Conservation (phyloP, 2,888 invertebrate genomes). For the Galeruca laticollis region DNA sequence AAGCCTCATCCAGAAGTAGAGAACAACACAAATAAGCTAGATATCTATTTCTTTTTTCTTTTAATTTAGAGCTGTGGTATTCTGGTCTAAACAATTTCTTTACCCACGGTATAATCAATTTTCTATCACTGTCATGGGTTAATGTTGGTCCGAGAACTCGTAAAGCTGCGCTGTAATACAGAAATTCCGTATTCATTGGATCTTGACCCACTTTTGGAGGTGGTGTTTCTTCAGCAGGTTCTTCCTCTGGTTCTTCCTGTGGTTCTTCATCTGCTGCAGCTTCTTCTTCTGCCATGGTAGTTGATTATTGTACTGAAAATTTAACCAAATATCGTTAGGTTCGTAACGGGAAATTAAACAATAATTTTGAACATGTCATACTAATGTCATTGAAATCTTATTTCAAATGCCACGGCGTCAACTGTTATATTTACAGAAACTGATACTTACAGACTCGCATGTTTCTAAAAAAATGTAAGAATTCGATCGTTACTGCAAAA, state of each 20-base stretch:
- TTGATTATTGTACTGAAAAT: neutral
- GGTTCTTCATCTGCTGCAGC: neutral
- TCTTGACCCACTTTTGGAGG: slow-evolving; percentile 51
- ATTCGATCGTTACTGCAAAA: too few relatives aligned
- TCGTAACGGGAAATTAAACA: neutral
- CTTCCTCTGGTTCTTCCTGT: neutral
- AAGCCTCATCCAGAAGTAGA: slow-evolving; percentile 65
- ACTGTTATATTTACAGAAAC: too few relatives aligned
- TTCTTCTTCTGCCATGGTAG: slow-evolving; percentile 10
- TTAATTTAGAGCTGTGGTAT: slow-evolving; percentile 66
- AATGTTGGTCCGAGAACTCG: slow-evolving; percentile 65
- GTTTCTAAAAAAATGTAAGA: too few relatives aligned
- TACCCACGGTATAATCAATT: slow-evolving; percentile 65
- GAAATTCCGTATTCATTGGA: slow-evolving; percentile 67
- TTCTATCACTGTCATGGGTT: slow-evolving; percentile 61
- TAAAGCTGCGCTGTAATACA: slow-evolving; percentile 67
- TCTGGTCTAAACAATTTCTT: slow-evolving; percentile 67
- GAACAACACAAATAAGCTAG: slow-evolving; percentile 64
- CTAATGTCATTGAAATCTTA: neutral
- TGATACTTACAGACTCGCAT: too few relatives aligned
- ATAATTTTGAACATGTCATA: neutral
- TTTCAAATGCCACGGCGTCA: neutral
- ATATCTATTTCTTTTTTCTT: slow-evolving; percentile 68
- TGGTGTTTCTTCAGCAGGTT: neutral
- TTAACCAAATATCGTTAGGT: neutral